These are phyloP conservation scores for Rhinopithecus roxellana DNA, from an alignment of 2,113 vertebrate species.

Conservation along the genomic window DNA sequence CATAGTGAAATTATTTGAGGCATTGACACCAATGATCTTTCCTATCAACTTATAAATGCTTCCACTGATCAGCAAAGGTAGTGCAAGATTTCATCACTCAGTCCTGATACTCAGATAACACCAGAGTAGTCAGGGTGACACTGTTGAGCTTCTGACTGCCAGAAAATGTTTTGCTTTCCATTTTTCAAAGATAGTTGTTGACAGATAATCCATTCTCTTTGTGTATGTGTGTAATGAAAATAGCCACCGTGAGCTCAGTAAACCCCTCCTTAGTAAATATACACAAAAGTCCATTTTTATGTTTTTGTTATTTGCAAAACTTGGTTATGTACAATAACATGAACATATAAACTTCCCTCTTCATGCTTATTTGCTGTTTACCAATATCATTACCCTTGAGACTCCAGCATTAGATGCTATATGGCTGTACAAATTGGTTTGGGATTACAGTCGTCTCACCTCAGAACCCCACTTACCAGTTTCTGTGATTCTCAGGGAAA, in stretches of 20 bases:
- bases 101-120: background rate
- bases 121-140: background rate
- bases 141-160: background rate
- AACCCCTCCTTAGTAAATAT: background rate
- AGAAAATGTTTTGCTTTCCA: background rate
- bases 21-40: background rate
- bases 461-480: background rate
- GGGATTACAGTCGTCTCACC: background rate
- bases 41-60: background rate
- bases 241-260: background rate
- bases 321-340: background rate
- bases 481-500: background rate
- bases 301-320: background rate
- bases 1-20: background rate
- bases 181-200: conserved; percentile 4
- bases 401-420: background rate
- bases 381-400: background rate
- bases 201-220: background rate
- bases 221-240: background rate
- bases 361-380: background rate
- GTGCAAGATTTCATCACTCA: background rate
- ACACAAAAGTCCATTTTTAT: background rate
- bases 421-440: background rate
- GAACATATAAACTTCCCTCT: background rate
- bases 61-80: background rate